phyloP scores from a whole-genome alignment of 53 echinoderm and acorn worm species.

The Stichopus horrens region DNA sequence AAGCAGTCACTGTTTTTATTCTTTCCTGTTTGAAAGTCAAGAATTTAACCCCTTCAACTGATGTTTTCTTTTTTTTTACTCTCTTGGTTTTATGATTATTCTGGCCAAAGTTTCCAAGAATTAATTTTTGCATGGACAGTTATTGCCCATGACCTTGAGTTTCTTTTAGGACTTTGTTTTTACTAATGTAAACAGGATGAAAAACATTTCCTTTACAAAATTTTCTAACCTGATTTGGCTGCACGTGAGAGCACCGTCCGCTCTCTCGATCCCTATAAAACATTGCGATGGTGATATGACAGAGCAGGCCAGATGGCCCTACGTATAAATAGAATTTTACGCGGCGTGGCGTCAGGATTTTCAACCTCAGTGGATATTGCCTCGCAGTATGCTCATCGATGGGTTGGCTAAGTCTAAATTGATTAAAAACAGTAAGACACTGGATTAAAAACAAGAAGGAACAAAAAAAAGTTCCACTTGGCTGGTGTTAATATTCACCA shows the following conservation, averaged over 20 bases:
- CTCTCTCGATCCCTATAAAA: not conserved
- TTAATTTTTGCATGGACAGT: no score
- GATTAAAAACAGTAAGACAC: slow-evolving; percentile 27
- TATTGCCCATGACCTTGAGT: not conserved
- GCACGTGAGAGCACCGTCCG: not conserved
- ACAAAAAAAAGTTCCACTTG: slow-evolving; percentile 22
- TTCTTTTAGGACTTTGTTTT: not conserved
- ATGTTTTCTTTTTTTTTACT: no score
- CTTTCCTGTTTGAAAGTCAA: no score
- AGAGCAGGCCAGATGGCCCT: slow-evolving; percentile 21
- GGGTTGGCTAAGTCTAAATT: slow-evolving; percentile 4
- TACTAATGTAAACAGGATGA: not conserved
- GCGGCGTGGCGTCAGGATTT: slow-evolving; percentile 17
- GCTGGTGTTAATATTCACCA: slow-evolving; percentile 40
- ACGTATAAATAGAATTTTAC: slow-evolving; percentile 37
- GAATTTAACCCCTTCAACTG: no score
- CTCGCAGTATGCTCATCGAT: not conserved
- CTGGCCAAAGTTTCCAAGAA: no score
- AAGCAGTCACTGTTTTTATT: no score
- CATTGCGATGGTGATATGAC: not conserved
- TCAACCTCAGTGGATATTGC: slow-evolving; percentile 5
- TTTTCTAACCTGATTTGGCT: not conserved
- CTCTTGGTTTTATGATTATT: no score
- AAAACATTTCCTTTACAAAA: not conserved
- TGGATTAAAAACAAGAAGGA: not conserved